A percentile compares a stretch with the other conserved stretches of the same genome.
Conservation (phyloP, 2,888 invertebrate genomes). For the Leptinotarsa rubiginosa region DNA sequence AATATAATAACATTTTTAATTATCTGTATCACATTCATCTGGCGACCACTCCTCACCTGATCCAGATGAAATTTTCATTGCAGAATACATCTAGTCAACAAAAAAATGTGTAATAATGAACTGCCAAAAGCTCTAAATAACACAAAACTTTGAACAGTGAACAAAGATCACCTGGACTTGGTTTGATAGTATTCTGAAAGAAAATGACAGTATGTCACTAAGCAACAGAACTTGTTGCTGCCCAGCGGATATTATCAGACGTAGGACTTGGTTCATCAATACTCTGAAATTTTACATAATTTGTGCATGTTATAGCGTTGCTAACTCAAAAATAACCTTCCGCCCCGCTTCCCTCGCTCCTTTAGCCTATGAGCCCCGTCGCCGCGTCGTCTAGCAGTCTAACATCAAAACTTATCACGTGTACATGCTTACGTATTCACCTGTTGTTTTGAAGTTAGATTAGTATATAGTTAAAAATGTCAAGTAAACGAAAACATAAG, state of each 20-base stretch:
- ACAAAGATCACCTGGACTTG: not conserved
- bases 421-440: no score
- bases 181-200: not conserved
- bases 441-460: no score
- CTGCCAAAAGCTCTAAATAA: slow-evolving; percentile 6
- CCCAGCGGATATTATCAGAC: no score
- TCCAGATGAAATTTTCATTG: not conserved
- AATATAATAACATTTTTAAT: not conserved
- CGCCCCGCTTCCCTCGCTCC: no score
- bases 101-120: not conserved
- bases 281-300: slow-evolving; percentile 10
- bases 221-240: no score
- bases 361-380: no score
- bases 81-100: not conserved
- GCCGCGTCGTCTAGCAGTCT: no score
- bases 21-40: not conserved
- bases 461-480: no score
- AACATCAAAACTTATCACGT: no score
- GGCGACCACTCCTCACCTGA: not conserved
- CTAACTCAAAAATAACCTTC: not conserved
- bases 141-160: not conserved
- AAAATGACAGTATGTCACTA: no score
- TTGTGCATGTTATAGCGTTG: not conserved
- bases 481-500: no score
- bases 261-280: no score